A percentile compares a stretch with the other conserved stretches of the same genome.
These are phyloP conservation scores for Ptychoptera contaminata DNA, from an alignment of 2,888 invertebrate species.

Conservation along the genomic window DNA sequence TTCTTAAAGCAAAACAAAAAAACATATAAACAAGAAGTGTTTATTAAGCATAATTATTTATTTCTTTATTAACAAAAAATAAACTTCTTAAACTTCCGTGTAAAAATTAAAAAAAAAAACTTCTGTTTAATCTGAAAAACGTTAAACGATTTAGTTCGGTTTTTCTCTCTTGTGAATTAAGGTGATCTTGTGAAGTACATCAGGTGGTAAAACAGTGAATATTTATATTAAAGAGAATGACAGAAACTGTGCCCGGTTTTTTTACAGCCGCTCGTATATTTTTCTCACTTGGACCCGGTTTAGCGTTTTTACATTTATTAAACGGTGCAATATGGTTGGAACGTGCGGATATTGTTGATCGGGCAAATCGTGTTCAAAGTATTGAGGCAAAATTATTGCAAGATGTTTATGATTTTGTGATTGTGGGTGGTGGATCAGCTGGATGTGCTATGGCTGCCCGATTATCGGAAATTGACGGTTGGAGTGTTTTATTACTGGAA, in stretches of 20 bases:
- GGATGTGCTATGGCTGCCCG: slow-evolving; percentile 67
- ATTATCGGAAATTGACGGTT: slow-evolving; percentile 53
- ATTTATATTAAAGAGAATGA: slow-evolving; percentile 8
- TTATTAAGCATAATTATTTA: too few relatives aligned
- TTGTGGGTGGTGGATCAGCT: slow-evolving; percentile 69
- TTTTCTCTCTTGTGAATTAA: too few relatives aligned
- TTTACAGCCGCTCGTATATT: slow-evolving; percentile 46
- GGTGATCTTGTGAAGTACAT: too few relatives aligned
- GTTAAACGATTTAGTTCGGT: too few relatives aligned
- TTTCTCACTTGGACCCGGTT: slow-evolving; percentile 46
- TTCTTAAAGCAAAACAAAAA: too few relatives aligned
- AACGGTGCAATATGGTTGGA: slow-evolving; percentile 45
- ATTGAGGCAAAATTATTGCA: slow-evolving; percentile 36
- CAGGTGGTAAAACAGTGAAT: too few relatives aligned
- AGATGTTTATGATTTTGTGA: slow-evolving; percentile 58
- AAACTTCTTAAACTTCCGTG: too few relatives aligned
- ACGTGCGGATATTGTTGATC: slow-evolving; percentile 57
- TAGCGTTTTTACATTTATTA: slow-evolving; percentile 45
- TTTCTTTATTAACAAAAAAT: too few relatives aligned
- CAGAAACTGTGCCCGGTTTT: slow-evolving; percentile 16
- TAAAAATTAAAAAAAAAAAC: too few relatives aligned
- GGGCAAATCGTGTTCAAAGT: slow-evolving; percentile 42
- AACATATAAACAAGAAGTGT: too few relatives aligned
- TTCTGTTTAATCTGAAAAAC: too few relatives aligned
- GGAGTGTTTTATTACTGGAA: slow-evolving; percentile 62